Evolutionary conservation across 2,888 invertebrate genomes (phyloP), one percentile per base, ranked within the genome.

Genomic region (Archaeoteleia sp.): DNA sequence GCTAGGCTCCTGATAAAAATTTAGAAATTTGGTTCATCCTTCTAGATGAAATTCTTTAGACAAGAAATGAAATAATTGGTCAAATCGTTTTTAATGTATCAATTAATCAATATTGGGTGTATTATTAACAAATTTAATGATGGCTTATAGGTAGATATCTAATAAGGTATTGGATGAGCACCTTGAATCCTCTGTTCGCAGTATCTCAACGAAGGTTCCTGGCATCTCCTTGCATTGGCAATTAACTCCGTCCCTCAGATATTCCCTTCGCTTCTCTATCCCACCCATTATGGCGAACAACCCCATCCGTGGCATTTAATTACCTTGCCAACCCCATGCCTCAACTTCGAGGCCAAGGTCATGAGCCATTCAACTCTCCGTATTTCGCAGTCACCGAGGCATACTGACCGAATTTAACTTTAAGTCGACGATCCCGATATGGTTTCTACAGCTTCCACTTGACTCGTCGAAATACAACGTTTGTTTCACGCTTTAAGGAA

Each of bases 231-330:
- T 82, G 81, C 83, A 80, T 81, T 74, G 81, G 81, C 82, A 82
- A 83, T 84, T 83, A 84, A 81, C 77, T 79, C 79, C 82, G 80
- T 80, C 81, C 79, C 77, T 74, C 70, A 58, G 70, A 76, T 76
- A 80, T 81, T 78, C 78, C 79, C 78, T 77, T 76, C 79, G 77
- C 74, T 72, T 54, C 63, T 77, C 77, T 76, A 72, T 74, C 76
- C 77, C 76, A 72, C 78, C 77, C 77, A 78, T 82, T 80, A 80
- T 77, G 78, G 74, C 75, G 74, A 76, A 73, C 63, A 78, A 81
- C 83, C 79, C 82, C 82, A 77, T 82, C 80, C 81, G 76, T 77
- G 79, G 83, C 81, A 83, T 83, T 83, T 83, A 83, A 83, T 83
- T 83, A 83, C 83, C 82, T 82, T 75, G 77, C 81, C 81, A 79